Base-by-base conservation (phyloP, 2,797 vertebrate genomes). In the Artibeus jamaicensis region DNA sequence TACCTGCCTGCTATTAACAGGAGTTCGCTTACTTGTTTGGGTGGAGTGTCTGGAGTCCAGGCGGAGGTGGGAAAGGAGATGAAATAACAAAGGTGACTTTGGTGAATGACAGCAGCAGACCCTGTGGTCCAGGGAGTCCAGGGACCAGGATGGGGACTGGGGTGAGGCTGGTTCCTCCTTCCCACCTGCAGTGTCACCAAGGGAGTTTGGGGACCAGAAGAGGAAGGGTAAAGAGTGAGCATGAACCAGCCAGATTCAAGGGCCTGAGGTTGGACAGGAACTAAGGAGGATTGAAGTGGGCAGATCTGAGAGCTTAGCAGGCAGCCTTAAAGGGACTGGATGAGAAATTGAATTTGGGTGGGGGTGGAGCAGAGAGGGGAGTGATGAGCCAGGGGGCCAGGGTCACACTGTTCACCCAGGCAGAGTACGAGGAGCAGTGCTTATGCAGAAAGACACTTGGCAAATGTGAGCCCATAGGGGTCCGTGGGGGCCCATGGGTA, bases 401-500 rank as follows among this genome's bases (percentile, higher is more conserved):
- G n/a, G 5, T 5, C 42, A 12, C 8, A 32, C 32, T 22, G 0
- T 55, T 83, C 55, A 10, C 46, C 4, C 19, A 91, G 19, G 34
- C 48, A 9, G 42, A 39, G 48, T 1, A 14, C 0, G 1, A 71
- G 29, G 59, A 34, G 1, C 44, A 44, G 42, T 6, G 9, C 26
- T 5, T 1, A 21, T 5, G 0, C 14, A 29, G 53, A 77, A 26
- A 68, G 78, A 62, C 42, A 48, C 76, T 94, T n/a, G 44, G 79
- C 55, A 34, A 42, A 9, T 9, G 46, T n/a, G 42, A 4, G 29
- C 39, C 39, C 39, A 42, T 42, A 37, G 24, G 48, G 44, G 14
- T 42, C 55, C 0, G 0, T 14, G 37, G 24, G 48, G 44, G 14
- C 46, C 55, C 0, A 0, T 14, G 34, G 62, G 37, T n/a, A 53